A percentile compares a stretch with the other conserved stretches of the same genome.
Conservation (phyloP, 2,113 vertebrate species). For the Scomber japonicus region DNA sequence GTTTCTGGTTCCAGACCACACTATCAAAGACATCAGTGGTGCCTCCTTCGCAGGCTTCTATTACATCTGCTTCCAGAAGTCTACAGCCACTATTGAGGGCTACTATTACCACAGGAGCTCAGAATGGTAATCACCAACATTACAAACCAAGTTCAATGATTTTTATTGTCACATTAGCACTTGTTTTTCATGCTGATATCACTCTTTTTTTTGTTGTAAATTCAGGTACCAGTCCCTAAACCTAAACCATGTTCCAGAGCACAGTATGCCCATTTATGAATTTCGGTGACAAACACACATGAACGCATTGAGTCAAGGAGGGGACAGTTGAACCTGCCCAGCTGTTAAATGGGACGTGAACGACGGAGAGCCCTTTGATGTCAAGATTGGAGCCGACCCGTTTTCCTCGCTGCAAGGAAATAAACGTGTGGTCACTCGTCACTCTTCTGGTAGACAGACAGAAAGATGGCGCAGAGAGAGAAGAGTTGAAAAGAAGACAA, state of each 20-base stretch:
- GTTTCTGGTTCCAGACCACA: conserved; percentile 98
- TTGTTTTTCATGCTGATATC: neutral
- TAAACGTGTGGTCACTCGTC: conserved; percentile 28
- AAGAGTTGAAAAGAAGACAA: conserved; percentile 10
- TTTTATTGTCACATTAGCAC: neutral
- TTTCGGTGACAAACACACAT: conserved; percentile 91
- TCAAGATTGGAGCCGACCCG: conserved; percentile 45
- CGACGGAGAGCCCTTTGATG: conserved; percentile 55
- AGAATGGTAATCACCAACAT: conserved; percentile 89
- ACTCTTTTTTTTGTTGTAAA: neutral
- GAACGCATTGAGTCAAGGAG: neutral
- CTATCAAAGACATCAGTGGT: conserved; percentile 98
- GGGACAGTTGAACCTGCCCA: conserved; percentile 21
- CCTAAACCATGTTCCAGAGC: conserved; percentile 94
- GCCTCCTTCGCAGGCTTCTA: conserved; percentile 99
- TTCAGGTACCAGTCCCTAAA: conserved; percentile 97
- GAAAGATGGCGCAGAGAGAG: conserved; percentile 30
- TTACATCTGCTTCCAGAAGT: conserved; percentile 99
- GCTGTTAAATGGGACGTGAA: conserved; percentile 42
- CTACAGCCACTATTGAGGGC: conserved; percentile 96
- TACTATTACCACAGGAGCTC: conserved; percentile 99
- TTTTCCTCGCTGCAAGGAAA: conserved; percentile 45
- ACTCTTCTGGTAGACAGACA: conserved; percentile 23
- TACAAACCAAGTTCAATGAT: neutral
- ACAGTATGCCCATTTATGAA: conserved; percentile 96